phyloP scores from a whole-genome alignment of 2,113 vertebrate genomes.

The Mola mola region DNA sequence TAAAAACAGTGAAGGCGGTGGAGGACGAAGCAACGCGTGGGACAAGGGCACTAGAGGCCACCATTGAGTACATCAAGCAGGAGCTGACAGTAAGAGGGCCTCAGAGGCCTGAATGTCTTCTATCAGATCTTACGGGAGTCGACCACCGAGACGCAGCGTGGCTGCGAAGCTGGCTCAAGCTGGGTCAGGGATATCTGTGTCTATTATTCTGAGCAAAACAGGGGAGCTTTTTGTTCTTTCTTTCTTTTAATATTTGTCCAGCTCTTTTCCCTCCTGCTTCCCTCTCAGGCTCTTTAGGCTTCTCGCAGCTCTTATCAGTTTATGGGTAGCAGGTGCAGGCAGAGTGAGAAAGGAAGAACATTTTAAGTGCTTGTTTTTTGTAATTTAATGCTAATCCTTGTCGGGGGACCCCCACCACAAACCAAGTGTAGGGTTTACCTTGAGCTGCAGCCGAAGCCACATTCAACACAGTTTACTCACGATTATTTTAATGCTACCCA shows the following conservation, averaged over 20 bases:
- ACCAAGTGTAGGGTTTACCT: slow-evolving; percentile 21
- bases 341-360: slow-evolving; percentile 39
- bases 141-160: slow-evolving; percentile 31
- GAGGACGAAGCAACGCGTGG: slow-evolving; percentile 98
- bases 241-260: slow-evolving; percentile 41
- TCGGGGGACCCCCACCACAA: slow-evolving; percentile 35
- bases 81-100: slow-evolving; percentile 90
- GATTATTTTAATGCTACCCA: slow-evolving; percentile 7
- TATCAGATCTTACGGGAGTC: slow-evolving; percentile 18
- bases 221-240: slow-evolving; percentile 32
- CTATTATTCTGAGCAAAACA: slow-evolving; percentile 52
- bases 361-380: slow-evolving; percentile 44
- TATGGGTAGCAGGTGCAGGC: slow-evolving; percentile 26
- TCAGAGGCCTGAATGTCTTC: slow-evolving; percentile 30
- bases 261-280: slow-evolving; percentile 17
- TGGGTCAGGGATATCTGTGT: slow-evolving; percentile 48
- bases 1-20: slow-evolving; percentile 99
- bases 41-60: slow-evolving; percentile 95
- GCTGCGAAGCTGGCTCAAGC: slow-evolving; percentile 24
- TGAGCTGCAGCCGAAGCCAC: slow-evolving; percentile 4
- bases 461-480: slow-evolving; percentile 30
- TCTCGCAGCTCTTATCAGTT: slow-evolving; percentile 59
- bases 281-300: slow-evolving; percentile 40
- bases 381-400: slow-evolving; percentile 54
- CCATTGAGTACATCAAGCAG: slow-evolving; percentile 98